Evolutionary conservation across 1,140 invertebrate species (phyloP), one percentile per base, ranked within the genome.

Genomic region (Epicauta chinensis): DNA sequence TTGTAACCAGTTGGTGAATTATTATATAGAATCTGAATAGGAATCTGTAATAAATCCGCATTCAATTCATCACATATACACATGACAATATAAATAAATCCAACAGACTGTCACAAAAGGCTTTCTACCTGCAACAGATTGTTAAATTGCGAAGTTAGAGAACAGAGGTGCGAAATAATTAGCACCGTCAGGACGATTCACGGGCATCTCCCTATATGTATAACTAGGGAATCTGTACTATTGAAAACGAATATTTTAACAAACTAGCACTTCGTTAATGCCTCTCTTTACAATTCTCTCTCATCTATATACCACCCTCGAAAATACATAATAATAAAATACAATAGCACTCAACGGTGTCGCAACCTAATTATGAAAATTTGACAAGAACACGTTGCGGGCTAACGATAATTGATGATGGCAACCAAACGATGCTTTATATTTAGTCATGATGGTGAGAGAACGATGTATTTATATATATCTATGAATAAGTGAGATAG

Each of bases 331-430:
- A n/a, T 16, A 11, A 37, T 36, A 44, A 35, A 41, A 46, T 44
- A 62, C 61, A 63, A 62, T 63, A 59, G 58, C 61, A 63, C 56
- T 63, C 61, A 35, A 53, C 59, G 48, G 48, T 57, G 53, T 45
- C 56, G 56, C 37, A 34, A 56, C 53, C 62, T 66, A 66, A 66
- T 66, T 66, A 66, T 62, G 61, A 64, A 61, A 62, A 66, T 66
- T 66, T 63, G 61, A 66, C 62, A 62, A 60, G 60, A 64, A 62
- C 62, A 61, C 60, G 60, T 62, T 57, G 60, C 59, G 49, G 49
- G 36, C 55, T 54, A 60, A 60, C 51, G 59, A 55, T 60, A 60
- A 60, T 60, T 60, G 59, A 60, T 60, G 55, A 54, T 47, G 55
- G 48, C 49, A 50, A 53, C 48, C 46, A 23, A 23, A 23, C 23